Percentiles rank a stretch among this genome's conserved stretches.
phyloP scores from a whole-genome alignment of 2,888 invertebrate species.

The Fissipunctia ypsillon region DNA sequence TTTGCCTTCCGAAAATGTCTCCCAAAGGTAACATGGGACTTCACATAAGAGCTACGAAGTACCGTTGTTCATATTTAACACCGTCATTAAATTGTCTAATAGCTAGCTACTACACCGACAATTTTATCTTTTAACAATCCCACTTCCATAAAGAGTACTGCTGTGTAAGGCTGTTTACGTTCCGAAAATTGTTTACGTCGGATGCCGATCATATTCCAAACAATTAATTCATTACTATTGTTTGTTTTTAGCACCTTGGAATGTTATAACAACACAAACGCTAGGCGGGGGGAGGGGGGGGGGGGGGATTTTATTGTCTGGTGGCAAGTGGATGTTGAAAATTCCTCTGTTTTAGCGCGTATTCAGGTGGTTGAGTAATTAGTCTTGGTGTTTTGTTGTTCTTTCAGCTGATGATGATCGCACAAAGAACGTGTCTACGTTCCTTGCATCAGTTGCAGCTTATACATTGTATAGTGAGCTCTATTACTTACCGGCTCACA shows the following conservation, averaged over 20 bases:
- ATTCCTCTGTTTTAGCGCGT: background rate
- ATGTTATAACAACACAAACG: background rate
- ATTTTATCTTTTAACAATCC: background rate
- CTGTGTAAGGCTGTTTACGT: too few species aligned
- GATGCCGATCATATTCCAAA: background rate
- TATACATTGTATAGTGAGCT: background rate
- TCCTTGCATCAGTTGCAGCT: background rate
- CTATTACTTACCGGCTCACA: background rate
- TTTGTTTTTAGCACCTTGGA: background rate
- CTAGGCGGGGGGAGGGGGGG: background rate
- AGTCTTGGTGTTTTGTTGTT: background rate
- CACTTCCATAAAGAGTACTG: too few species aligned
- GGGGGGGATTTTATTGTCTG: background rate
- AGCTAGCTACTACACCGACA: background rate
- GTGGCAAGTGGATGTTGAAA: background rate
- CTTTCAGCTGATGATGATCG: too few species aligned
- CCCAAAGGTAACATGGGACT: background rate
- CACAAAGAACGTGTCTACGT: background rate
- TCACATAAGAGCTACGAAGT: background rate
- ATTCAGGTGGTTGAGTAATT: background rate
- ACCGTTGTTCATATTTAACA: background rate
- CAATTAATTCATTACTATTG: background rate
- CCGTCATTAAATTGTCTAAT: background rate
- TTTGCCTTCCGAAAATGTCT: conserved; percentile 1
- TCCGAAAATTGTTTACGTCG: background rate